phyloP scores from a whole-genome alignment of 2,888 invertebrate genomes.

The Ceraclea dissimilis region DNA sequence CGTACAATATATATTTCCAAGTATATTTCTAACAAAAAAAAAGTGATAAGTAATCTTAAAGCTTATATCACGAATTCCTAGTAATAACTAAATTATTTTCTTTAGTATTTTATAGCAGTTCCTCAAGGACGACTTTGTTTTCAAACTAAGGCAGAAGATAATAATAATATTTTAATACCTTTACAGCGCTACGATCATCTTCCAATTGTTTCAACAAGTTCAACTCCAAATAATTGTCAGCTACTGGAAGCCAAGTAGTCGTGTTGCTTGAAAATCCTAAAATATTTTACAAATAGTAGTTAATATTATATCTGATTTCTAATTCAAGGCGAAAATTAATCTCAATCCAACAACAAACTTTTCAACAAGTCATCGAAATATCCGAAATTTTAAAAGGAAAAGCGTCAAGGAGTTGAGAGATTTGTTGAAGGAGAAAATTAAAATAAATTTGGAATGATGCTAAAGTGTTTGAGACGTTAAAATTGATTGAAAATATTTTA shows the following conservation, averaged over 20 bases:
- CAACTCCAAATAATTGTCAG: slow-evolving; percentile 47
- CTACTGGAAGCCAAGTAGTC: slow-evolving; percentile 59
- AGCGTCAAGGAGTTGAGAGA: neutral
- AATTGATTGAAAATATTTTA: too few species aligned
- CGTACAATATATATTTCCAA: too few species aligned
- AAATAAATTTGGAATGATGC: neutral
- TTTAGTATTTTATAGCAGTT: too few species aligned
- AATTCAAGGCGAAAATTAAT: neutral
- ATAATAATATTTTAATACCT: slow-evolving; percentile 33
- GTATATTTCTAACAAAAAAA: too few species aligned
- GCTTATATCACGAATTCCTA: too few species aligned
- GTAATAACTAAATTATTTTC: too few species aligned
- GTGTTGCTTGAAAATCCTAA: slow-evolving; percentile 52
- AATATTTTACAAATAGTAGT: slow-evolving; percentile 13
- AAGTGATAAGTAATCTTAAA: too few species aligned
- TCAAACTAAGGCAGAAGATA: too few species aligned
- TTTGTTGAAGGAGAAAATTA: neutral
- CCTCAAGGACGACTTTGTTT: too few species aligned
- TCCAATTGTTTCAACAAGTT: slow-evolving; percentile 52
- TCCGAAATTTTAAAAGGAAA: neutral
- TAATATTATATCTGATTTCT: neutral
- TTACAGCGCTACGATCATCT: slow-evolving; percentile 47
- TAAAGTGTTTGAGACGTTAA: too few species aligned
- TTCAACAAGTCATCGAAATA: neutral
- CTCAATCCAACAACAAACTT: neutral